These are phyloP conservation scores for Calephelis nemesis DNA, from an alignment of 1,140 invertebrate genomes.

Conservation along the genomic window DNA sequence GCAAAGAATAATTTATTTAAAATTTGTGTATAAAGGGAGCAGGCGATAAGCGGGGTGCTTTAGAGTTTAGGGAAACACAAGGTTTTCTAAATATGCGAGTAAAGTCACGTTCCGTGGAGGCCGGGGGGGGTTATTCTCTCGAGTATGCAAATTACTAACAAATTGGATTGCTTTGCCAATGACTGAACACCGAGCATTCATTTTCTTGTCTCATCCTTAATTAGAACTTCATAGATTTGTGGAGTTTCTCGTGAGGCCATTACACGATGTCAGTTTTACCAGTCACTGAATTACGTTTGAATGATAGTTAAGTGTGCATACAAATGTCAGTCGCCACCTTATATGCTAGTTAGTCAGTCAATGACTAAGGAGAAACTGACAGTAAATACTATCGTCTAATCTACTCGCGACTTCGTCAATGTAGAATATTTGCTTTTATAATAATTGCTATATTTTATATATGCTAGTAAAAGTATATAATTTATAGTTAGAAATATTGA, in stretches of 20 bases:
- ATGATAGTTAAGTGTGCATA: no score
- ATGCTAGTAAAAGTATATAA: no score
- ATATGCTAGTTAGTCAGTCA: no score
- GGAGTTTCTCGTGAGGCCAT: neutral
- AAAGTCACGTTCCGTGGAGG: constrained; percentile 60
- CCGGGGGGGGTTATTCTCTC: constrained; percentile 26
- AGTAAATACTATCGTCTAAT: no score
- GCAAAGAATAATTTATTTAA: constrained; percentile 24
- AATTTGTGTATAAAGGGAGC: constrained; percentile 21
- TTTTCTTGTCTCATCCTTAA: constrained; percentile 37
- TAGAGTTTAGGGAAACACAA: constrained; percentile 42
- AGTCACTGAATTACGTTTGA: no score
- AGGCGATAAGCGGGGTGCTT: constrained; percentile 51
- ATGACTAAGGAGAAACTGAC: no score
- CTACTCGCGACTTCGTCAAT: no score
- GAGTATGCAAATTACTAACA: constrained; percentile 68
- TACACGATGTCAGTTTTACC: no score
- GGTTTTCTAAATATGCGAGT: constrained; percentile 59
- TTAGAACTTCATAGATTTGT: constrained; percentile 19
- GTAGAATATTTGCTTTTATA: no score
- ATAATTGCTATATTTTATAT: no score
- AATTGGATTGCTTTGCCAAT: constrained; percentile 63
- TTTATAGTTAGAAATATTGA: no score
- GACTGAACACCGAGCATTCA: constrained; percentile 50
- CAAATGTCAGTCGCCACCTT: no score